Evolutionary conservation across 2,797 vertebrate species (phyloP), one percentile per base, ranked within the genome.

Genomic region (Helostoma temminkii): DNA sequence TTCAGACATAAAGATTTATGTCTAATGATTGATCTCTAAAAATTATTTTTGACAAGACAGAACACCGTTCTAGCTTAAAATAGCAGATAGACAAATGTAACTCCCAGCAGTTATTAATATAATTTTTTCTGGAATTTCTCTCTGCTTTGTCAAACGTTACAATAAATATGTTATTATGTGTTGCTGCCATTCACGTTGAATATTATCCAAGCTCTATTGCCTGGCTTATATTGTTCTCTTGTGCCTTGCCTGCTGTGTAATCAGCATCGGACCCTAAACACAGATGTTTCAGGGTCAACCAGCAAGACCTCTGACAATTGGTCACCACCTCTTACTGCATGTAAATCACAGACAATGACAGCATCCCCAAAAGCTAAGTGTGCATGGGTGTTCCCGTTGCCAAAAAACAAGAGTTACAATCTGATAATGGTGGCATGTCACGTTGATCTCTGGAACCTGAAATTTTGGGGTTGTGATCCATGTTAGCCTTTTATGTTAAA

Each of bases 231-330:
- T 72, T 42, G 42, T 78, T 52, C 47, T 60, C 50, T 71, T 55
- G 60, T 57, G 78, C 61, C 76, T 76, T 71, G 39, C 79, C 78
- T 80, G 80, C 60, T 88, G 76, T 82, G 72, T 85, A 85, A 90
- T 89, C 81, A 83, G 78, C 72, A 89, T 60, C 86, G 84, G 85
- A 81, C 56, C 84, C 88, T 84, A 89, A 92, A 91, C 88, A 91
- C 91, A 92, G 84, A 86, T 93, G 91, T 91, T 84, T 88, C 66
- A 43, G 80, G 91, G 88, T 91, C 91, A 92, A 66, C 76, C 84
- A 83, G 82, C 67, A 76, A 86, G 84, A 91, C 83, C 83, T 88
- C 76, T 76, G 80, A 87, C 87, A 89, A 89, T 83, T 71, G 88
- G 85, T 84, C 83, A 78, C 82, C 86, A 85, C 81, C 84, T 85